Percentiles rank a stretch among this genome's conserved stretches.
phyloP scores from a whole-genome alignment of 2,888 invertebrate species.

The Notodonta dromedarius region DNA sequence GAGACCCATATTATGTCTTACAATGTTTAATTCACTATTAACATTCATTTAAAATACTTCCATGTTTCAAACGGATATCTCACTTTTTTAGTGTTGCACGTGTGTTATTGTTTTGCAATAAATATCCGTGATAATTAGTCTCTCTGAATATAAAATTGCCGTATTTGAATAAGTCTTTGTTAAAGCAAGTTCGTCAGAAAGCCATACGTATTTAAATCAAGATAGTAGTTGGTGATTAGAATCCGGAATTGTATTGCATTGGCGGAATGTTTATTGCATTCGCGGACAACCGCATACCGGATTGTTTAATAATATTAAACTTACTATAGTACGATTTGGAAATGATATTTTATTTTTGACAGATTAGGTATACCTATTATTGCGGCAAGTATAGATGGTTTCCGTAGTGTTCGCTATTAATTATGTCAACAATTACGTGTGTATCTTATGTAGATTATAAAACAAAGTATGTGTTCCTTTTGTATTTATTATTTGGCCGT shows the following conservation, averaged over 20 bases:
- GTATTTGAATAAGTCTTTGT: background rate
- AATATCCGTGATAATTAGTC: background rate
- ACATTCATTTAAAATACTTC: no score
- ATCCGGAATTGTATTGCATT: background rate
- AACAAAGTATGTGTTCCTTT: background rate
- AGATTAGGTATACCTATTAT: background rate
- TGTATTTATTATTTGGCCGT: background rate
- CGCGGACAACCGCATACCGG: slow-evolving; percentile 3
- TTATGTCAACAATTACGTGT: background rate
- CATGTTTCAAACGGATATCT: no score
- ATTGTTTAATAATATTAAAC: slow-evolving; percentile 7
- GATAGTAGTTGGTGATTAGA: background rate
- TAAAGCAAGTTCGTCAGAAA: background rate
- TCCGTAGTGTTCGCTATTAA: background rate
- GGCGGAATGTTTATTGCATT: background rate
- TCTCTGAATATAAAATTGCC: background rate
- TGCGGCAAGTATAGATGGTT: background rate
- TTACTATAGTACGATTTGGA: slow-evolving; percentile 2
- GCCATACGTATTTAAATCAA: background rate
- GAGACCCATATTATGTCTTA: no score
- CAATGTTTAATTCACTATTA: no score
- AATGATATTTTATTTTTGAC: slow-evolving; percentile 12
- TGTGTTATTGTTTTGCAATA: background rate
- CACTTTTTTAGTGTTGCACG: no score
- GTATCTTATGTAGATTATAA: no score